Conservation (phyloP, 2,888 invertebrate genomes). For the Incurvaria masculella region DNA sequence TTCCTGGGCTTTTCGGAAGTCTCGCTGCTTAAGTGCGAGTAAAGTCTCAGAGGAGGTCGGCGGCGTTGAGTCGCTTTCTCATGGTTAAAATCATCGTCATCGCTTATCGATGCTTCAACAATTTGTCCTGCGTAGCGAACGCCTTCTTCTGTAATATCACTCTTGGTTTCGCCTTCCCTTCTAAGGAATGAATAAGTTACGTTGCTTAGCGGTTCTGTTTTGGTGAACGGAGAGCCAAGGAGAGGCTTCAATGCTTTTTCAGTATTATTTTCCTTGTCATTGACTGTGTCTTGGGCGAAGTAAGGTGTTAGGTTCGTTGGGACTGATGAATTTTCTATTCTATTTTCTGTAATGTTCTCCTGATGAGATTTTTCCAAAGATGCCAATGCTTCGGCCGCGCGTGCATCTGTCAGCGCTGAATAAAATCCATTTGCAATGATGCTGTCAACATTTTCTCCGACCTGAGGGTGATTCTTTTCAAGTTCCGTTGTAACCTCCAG, state of each 20-base stretch:
- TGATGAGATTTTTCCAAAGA: conserved; percentile 57
- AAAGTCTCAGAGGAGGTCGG: conserved; percentile 33
- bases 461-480: conserved; percentile 40
- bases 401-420: conserved; percentile 59
- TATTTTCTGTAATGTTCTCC: conserved; percentile 25
- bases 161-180: conserved; percentile 28
- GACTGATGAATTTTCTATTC: conserved; percentile 19
- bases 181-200: conserved; percentile 39
- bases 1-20: neutral
- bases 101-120: conserved; percentile 41
- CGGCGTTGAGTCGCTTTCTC: conserved; percentile 31
- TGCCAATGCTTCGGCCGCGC: conserved; percentile 59
- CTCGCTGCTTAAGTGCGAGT: neutral
- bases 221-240: conserved; percentile 34
- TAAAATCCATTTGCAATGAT: conserved; percentile 47
- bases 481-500: conserved; percentile 25
- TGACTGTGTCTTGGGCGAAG: conserved; percentile 27
- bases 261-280: conserved; percentile 27
- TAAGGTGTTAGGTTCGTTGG: conserved; percentile 27
- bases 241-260: conserved; percentile 31
- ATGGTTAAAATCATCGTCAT: conserved; percentile 42
- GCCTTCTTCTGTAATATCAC: conserved; percentile 33
- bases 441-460: conserved; percentile 37
- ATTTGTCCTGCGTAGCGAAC: conserved; percentile 42
- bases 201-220: conserved; percentile 33